Evolutionary conservation across 2,113 vertebrate species (phyloP), one percentile per base, ranked within the genome.

Genomic region (Ailurus styani): DNA sequence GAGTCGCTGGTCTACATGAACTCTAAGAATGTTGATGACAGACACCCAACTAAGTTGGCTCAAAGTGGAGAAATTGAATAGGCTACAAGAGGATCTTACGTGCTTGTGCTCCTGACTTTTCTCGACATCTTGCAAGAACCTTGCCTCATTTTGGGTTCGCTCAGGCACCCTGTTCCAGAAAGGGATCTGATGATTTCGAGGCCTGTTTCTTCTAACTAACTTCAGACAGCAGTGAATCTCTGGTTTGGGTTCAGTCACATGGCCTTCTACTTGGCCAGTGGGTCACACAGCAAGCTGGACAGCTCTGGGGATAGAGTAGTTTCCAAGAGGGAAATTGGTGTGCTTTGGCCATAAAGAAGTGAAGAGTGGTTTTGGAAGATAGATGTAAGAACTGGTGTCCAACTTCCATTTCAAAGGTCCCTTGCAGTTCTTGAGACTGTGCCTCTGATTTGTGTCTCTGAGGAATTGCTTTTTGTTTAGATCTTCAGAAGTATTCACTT

Each of bases 401-500:
- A 0, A 62, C 86, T 70, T 78, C 45, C 15, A 21, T n/a, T 68
- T 77, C 29, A 52, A 4, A 42, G 31, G 23, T 7, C 52, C 20
- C 37, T 52, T 73, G 3, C 10, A 62, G 6, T 34, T 70, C 29
- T 84, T 66, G 29, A 78, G 54, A 81, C 14, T 73, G 3, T 1
- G 75, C 23, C 18, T 79, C 70, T 88, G 55, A 37, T 88, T 77
- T 68, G 3, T n/a, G 52, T 83, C 47, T 70, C 34, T 84, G 47
- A 96, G 60, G 37, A 90, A 47, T n/a, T 82, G 72, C 57, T 96
- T 47, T 11, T 77, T 42, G 7, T 81, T 87, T 92, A 55, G 45
- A 12, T 79, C 47, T 82, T 87, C 13, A 34, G 34, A 6, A 68
- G 27, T 64, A 10, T 34, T 89, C 86, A 50, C 50, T 90, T 85